phyloP scores from a whole-genome alignment of 1,140 invertebrate species.

The Antheraea pernyi region DNA sequence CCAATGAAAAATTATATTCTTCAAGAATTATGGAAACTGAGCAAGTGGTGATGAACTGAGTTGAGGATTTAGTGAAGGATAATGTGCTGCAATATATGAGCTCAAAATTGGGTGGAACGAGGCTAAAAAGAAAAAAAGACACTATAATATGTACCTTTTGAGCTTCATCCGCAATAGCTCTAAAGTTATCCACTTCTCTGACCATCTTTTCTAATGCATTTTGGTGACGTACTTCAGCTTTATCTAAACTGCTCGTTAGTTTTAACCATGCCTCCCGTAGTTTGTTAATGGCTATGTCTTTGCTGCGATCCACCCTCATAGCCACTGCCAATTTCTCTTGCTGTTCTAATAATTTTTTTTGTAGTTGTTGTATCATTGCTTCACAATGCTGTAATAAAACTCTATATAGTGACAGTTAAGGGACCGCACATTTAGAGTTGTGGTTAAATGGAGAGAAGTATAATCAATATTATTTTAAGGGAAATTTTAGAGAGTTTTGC shows the following conservation, averaged over 20 bases:
- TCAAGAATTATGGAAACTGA: too few relatives aligned
- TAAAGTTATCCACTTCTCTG: constrained; percentile 65
- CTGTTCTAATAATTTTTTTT: constrained; percentile 85
- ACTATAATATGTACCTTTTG: constrained; percentile 49
- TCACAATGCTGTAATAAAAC: constrained; percentile 84
- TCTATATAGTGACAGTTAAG: too few relatives aligned
- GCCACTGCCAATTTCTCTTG: constrained; percentile 89
- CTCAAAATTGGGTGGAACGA: too few relatives aligned
- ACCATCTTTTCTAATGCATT: constrained; percentile 61
- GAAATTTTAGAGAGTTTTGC: too few relatives aligned
- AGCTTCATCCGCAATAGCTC: constrained; percentile 57
- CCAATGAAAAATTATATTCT: too few relatives aligned
- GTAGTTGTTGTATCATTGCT: constrained; percentile 85
- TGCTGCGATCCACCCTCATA: constrained; percentile 85
- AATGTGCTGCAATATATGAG: too few relatives aligned
- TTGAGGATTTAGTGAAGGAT: too few relatives aligned
- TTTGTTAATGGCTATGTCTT: constrained; percentile 84
- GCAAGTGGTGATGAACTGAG: too few relatives aligned
- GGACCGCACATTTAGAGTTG: too few relatives aligned
- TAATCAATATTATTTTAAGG: too few relatives aligned
- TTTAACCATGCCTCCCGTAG: constrained; percentile 79
- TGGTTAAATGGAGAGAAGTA: too few relatives aligned
- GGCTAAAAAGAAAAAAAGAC: too few relatives aligned
- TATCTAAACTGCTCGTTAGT: constrained; percentile 56
- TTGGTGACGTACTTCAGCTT: constrained; percentile 58